Conservation (phyloP, 2,113 vertebrate species). For the Gobius niger region DNA sequence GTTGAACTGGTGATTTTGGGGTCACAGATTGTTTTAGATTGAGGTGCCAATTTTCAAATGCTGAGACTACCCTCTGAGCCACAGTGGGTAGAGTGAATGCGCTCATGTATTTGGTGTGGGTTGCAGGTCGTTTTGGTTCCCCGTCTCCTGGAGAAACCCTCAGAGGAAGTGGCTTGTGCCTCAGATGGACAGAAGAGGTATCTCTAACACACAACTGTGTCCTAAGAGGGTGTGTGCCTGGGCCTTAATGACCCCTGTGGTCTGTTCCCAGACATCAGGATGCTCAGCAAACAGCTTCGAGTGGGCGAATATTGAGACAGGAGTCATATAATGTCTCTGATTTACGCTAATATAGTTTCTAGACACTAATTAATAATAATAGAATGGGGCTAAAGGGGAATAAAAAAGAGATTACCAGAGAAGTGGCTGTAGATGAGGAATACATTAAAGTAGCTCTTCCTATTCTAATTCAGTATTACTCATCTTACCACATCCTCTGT, state of each 20-base stretch:
- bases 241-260: slow-evolving; percentile 34
- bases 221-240: slow-evolving; percentile 32
- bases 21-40: too few relatives aligned
- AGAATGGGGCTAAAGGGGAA: background rate
- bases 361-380: background rate
- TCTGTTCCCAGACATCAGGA: slow-evolving; percentile 13
- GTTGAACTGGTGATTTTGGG: too few relatives aligned
- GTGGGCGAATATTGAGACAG: slow-evolving; percentile 30
- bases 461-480: too few relatives aligned
- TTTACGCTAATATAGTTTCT: background rate
- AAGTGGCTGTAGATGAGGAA: too few relatives aligned
- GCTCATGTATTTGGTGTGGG: background rate
- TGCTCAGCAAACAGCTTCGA: slow-evolving; percentile 8
- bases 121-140: slow-evolving; percentile 64
- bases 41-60: too few relatives aligned
- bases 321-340: slow-evolving; percentile 17
- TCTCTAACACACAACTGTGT: slow-evolving; percentile 6
- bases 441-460: too few relatives aligned
- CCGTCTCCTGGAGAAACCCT: slow-evolving; percentile 32
- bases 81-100: background rate
- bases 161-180: slow-evolving; percentile 25
- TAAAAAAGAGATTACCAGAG: too few relatives aligned
- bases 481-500: too few relatives aligned
- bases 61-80: too few relatives aligned
- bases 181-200: slow-evolving; percentile 54